Base-by-base conservation (phyloP, 2,888 invertebrate genomes). In the Myathropa florea region DNA sequence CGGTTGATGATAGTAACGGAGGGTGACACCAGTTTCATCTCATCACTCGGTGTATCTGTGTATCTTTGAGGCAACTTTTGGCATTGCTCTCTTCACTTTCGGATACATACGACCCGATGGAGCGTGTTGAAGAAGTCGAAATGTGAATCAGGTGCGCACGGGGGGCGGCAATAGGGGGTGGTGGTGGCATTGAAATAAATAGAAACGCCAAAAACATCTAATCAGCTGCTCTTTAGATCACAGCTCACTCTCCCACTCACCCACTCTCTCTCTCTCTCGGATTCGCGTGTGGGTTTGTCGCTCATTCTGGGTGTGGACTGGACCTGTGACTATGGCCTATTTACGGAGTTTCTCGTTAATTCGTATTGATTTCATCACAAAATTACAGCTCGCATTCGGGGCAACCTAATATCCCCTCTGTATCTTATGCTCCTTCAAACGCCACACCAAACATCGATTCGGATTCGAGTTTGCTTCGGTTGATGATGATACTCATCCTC, bases 161-260 rank as follows among this genome's bases (percentile, higher is more conserved):
- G 53, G 21, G 36, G 46, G 53, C 33, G 60, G 12, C 39, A 0
- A n/a, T n/a, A n/a, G n/a, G n/a, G n/a, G n/a, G n/a, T n/a, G n/a
- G n/a, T n/a, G 18, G 4, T 7, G 26, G 28, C 10, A n/a, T 4
- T 3, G 30, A 71, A 59, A 46, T 21, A 46, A 59, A 65, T 65
- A 79, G 59, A 72, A 72, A 79, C 60, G 23, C 72, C 24, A 64
- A 57, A 61, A 78, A 28, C 71, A 80, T 80, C 72, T 80, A 80
- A 72, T 80, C 79, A 80, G 79, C 79, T 80, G 72, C 33, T 65
- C 61, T 9, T 18, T 33, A 60, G 7, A 33, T 33, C 33, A 33
- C 7, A 7, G 9, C 7, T 30, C 24, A 9, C 10, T 57, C 57
- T 23, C 0, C 23, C 14, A 9, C 33, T 3, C 33, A 33, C 10